Evolutionary conservation across 2,113 vertebrate species (phyloP).

Genomic region (Shinisaurus crocodilurus): DNA sequence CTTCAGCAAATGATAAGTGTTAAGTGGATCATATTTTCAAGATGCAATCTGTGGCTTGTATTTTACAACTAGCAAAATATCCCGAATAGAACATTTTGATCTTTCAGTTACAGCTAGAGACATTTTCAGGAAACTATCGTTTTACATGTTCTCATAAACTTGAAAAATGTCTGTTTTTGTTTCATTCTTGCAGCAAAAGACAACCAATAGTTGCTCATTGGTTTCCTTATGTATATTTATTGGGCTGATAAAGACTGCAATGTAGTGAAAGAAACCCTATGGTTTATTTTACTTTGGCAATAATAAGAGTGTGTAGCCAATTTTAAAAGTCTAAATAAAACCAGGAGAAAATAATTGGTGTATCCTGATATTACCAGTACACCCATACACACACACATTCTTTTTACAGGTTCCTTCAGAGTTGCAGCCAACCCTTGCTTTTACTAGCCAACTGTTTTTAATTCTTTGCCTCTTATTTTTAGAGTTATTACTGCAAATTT

Average conservation of each 20-base stretch:
- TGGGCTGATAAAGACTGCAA: slow-evolving; percentile 58
- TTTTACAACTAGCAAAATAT: slow-evolving; percentile 59
- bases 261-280: slow-evolving; percentile 47
- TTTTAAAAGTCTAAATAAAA: slow-evolving; percentile 45
- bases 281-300: slow-evolving; percentile 60
- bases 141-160: slow-evolving; percentile 68
- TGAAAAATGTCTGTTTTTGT: slow-evolving; percentile 63
- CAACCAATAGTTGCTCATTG: slow-evolving; percentile 58
- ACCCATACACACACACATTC: neutral
- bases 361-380: slow-evolving; percentile 28
- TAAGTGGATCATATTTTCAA: slow-evolving; percentile 56
- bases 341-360: slow-evolving; percentile 57
- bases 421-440: slow-evolving; percentile 39
- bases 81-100: slow-evolving; percentile 68
- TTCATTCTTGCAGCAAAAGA: slow-evolving; percentile 55
- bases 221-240: slow-evolving; percentile 62
- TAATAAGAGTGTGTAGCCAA: slow-evolving; percentile 42
- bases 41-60: slow-evolving; percentile 53
- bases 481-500: neutral
- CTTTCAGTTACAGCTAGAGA: slow-evolving; percentile 54
- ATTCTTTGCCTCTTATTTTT: slow-evolving; percentile 27
- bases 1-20: slow-evolving; percentile 60
- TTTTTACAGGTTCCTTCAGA: slow-evolving; percentile 63
- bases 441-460: slow-evolving; percentile 62
- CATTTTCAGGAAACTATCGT: slow-evolving; percentile 69